Evolutionary conservation across 1,140 invertebrate species (phyloP), one percentile per base, ranked within the genome.

Genomic region (Ostrea edulis): DNA sequence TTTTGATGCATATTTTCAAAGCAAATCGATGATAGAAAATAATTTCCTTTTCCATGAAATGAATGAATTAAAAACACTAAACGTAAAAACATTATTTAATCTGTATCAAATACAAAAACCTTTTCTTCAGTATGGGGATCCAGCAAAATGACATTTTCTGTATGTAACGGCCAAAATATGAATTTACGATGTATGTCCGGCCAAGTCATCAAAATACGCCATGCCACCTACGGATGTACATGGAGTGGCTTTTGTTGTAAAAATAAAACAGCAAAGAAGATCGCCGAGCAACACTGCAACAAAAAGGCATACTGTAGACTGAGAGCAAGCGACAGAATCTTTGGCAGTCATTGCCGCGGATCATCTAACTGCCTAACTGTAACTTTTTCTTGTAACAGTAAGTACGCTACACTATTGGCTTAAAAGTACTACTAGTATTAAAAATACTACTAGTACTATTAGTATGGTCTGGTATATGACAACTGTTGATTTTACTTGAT

Each of bases 351-450:
- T 51, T 83, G 82, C 25, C 82, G 51, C 9, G 82, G 82, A 11
- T 53, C 52, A n/a, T 20, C 44, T 54, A 83, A 83, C n/a, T 83
- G 53, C 52, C 82, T 83, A 35, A 22, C 53, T 22, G 82, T 83
- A 22, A n/a, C 52, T 7, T 83, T 83, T 25, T 29, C 17, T 17
- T 83, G 82, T 54, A 5, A 3, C 82, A 14, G 82, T 83, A 25
- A 53, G 82, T 83, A 11, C 12, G 35, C 35, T 44, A 2, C 35
- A 44, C 35, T 2, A 44, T 44, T 44, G 35, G 35, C 5, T 1
- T 44, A 44, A 44, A 44, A 44, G 35, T 44, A 44, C 1, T 44
- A 44, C 35, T 5, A 44, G 35, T 44, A 44, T 44, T 1, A 44
- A 44, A 44, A 44, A 5, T 44, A 44, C 1, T 44, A 44, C 35